These are phyloP conservation scores for Etheostoma perlongum DNA, from an alignment of 2,797 vertebrate genomes.

Conservation along the genomic window DNA sequence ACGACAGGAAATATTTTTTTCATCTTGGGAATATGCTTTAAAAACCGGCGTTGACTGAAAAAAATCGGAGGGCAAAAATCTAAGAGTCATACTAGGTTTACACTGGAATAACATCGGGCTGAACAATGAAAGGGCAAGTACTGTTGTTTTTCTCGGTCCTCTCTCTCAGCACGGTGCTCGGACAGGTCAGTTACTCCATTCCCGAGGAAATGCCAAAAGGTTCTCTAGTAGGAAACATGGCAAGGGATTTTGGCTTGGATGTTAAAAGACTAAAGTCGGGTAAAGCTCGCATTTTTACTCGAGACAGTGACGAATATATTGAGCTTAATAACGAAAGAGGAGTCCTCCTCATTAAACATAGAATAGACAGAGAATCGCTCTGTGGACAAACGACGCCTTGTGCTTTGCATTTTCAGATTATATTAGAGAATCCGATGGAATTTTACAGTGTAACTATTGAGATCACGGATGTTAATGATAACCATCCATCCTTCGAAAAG, in stretches of 20 bases:
- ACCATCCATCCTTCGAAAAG: conserved; percentile 70
- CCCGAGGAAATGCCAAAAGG: conserved; percentile 89
- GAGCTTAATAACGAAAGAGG: conserved; percentile 77
- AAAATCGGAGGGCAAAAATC: no score
- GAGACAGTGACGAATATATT: conserved; percentile 66
- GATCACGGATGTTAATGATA: conserved; percentile 80
- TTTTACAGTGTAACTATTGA: conserved; percentile 77
- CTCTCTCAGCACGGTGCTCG: conserved; percentile 73
- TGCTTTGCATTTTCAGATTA: conserved; percentile 78
- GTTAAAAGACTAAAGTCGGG: conserved; percentile 80
- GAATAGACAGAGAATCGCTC: conserved; percentile 80
- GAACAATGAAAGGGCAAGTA: conserved; percentile 86
- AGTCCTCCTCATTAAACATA: conserved; percentile 74
- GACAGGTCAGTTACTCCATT: conserved; percentile 89
- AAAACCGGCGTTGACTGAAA: rapidly evolving
- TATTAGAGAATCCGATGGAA: conserved; percentile 81
- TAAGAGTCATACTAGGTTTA: neutral
- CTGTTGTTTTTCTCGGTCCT: conserved; percentile 83
- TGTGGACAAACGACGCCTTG: conserved; percentile 77
- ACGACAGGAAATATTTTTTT: rapidly evolving
- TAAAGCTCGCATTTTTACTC: conserved; percentile 83
- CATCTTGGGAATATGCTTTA: neutral
- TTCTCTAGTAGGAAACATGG: conserved; percentile 76
- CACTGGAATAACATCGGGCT: neutral
- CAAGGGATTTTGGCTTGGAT: conserved; percentile 80